These are phyloP conservation scores for Aptenodytes patagonicus DNA, from an alignment of 2,113 vertebrate genomes.

Conservation along the genomic window DNA sequence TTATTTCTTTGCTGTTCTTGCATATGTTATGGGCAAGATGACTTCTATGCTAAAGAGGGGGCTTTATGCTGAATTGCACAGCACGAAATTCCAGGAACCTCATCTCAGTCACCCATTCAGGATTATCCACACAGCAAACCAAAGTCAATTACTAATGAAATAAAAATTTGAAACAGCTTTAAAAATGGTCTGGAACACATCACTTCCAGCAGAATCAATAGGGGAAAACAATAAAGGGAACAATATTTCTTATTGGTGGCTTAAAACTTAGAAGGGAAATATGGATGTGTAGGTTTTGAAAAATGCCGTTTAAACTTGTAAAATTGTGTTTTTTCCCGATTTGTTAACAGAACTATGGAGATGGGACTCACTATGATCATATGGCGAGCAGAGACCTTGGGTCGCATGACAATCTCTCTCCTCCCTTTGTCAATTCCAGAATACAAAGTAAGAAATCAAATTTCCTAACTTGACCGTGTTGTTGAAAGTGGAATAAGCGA, in stretches of 20 bases:
- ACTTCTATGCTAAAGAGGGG: not conserved
- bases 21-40: rapidly evolving
- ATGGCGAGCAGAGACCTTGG: constrained; percentile 86
- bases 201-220: not conserved
- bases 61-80: not conserved
- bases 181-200: not conserved
- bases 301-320: not conserved
- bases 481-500: not conserved
- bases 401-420: constrained; percentile 91
- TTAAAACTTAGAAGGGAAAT: not conserved
- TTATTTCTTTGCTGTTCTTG: not conserved
- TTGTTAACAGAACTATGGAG: constrained; percentile 85
- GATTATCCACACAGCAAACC: not conserved
- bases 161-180: not conserved
- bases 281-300: not conserved
- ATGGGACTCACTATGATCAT: constrained; percentile 88
- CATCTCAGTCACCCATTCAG: not conserved
- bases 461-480: not conserved
- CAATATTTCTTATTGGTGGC: not conserved
- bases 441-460: constrained; percentile 83
- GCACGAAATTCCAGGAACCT: not conserved
- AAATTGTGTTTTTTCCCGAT: not conserved
- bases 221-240: not conserved
- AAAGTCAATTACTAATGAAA: not conserved
- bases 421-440: constrained; percentile 91